phyloP scores from a whole-genome alignment of 2,113 vertebrate genomes.

The Hemicordylus capensis region DNA sequence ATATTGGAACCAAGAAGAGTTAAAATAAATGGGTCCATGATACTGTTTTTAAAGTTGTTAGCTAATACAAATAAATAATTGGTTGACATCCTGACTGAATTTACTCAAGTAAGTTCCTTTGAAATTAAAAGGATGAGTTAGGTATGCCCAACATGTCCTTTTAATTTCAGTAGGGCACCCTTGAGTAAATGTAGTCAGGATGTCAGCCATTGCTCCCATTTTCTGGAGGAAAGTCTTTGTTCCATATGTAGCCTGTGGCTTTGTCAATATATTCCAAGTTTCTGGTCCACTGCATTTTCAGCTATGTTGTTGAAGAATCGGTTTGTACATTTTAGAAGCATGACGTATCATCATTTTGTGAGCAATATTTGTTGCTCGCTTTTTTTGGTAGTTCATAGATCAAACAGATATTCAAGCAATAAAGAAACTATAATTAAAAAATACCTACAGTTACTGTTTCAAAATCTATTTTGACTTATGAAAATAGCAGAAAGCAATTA shows the following conservation, averaged over 20 bases:
- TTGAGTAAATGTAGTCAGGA: too few relatives aligned
- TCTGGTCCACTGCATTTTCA: background rate
- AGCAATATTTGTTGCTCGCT: slow-evolving; percentile 20
- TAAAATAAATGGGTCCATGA: background rate
- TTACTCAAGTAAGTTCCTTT: too few relatives aligned
- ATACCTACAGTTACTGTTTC: background rate
- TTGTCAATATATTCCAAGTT: background rate
- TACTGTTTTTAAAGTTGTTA: background rate
- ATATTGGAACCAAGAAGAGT: background rate
- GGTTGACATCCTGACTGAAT: too few relatives aligned
- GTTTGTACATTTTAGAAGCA: background rate
- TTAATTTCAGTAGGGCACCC: too few relatives aligned
- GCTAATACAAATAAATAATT: too few relatives aligned
- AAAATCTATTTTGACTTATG: slow-evolving; percentile 48
- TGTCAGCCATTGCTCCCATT: background rate
- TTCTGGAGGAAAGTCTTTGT: slow-evolving; percentile 32
- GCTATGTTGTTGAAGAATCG: background rate
- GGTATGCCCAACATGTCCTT: too few relatives aligned
- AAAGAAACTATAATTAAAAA: slow-evolving; percentile 31
- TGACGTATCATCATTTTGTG: accelerated
- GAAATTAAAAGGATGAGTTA: too few relatives aligned
- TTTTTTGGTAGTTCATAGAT: slow-evolving; percentile 38
- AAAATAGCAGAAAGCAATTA: slow-evolving; percentile 63
- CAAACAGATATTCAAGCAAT: slow-evolving; percentile 56
- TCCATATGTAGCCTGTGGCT: background rate